Evolutionary conservation across 2,797 vertebrate species (phyloP).

Genomic region (Astyanax mexicanus): DNA sequence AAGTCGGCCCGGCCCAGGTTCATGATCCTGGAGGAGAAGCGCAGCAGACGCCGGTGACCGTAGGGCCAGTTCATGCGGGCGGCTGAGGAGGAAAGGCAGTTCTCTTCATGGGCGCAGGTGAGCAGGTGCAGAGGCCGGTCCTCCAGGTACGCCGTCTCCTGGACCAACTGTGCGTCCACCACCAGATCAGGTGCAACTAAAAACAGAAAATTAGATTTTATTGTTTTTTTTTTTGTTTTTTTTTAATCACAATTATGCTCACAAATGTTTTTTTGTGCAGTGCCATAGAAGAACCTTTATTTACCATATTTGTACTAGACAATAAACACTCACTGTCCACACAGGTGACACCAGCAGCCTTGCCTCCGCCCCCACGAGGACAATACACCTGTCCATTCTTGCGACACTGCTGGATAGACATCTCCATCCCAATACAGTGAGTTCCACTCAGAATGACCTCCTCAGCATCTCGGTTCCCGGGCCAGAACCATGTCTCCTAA

Average conservation of each 20-base stretch:
- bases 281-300: too few relatives aligned
- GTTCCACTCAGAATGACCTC: slow-evolving; percentile 87
- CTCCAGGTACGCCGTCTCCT: slow-evolving; percentile 94
- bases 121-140: slow-evolving; percentile 91
- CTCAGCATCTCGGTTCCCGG: slow-evolving; percentile 77
- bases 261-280: too few relatives aligned
- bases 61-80: slow-evolving; percentile 92
- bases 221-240: too few relatives aligned
- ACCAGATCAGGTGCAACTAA: slow-evolving; percentile 92
- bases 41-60: slow-evolving; percentile 91
- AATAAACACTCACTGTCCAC: slow-evolving; percentile 83
- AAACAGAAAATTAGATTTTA: too few relatives aligned
- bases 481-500: slow-evolving; percentile 96
- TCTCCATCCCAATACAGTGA: slow-evolving; percentile 86
- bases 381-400: slow-evolving; percentile 88
- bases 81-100: slow-evolving; percentile 91
- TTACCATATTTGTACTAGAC: too few relatives aligned
- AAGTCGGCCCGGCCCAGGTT: slow-evolving; percentile 93
- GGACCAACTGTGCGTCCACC: slow-evolving; percentile 89
- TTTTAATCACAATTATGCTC: too few relatives aligned
- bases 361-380: slow-evolving; percentile 82
- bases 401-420: slow-evolving; percentile 90
- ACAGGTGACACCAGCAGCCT: slow-evolving; percentile 89
- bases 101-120: slow-evolving; percentile 93
- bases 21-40: slow-evolving; percentile 96